Percentiles rank a stretch among this genome's conserved stretches.
Evolutionary conservation across 2,113 vertebrate genomes (phyloP).

Genomic region (Anhinga rufa): DNA sequence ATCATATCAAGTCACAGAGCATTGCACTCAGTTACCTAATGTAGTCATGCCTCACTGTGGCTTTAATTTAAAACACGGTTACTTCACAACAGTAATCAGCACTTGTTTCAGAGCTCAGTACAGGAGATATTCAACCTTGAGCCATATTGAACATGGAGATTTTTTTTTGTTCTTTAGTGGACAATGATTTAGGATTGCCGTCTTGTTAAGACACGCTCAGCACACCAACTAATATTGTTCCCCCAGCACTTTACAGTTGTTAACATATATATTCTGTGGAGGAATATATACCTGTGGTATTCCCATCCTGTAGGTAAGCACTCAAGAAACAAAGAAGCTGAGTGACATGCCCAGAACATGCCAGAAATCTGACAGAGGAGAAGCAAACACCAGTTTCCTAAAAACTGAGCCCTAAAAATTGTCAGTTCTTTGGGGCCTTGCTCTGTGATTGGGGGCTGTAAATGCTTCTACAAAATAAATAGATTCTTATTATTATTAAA

Average conservation of each 20-base stretch:
- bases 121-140: slow-evolving; percentile 25
- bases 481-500: slow-evolving; percentile 10
- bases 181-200: slow-evolving; percentile 10
- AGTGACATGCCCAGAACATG: not conserved
- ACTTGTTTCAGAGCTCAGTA: slow-evolving; percentile 10
- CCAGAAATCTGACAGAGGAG: not conserved
- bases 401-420: not conserved
- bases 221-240: not conserved
- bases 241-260: not conserved
- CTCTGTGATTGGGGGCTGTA: not conserved
- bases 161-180: not conserved
- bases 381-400: not conserved
- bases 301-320: not conserved
- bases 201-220: not conserved
- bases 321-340: not conserved
- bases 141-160: not conserved
- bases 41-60: slow-evolving; percentile 1
- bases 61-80: slow-evolving; percentile 14
- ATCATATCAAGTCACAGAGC: not conserved
- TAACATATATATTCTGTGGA: not conserved
- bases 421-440: not conserved
- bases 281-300: not conserved
- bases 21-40: slow-evolving; percentile 5
- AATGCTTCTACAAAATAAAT: slow-evolving; percentile 10
- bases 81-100: slow-evolving; percentile 3